These are phyloP conservation scores for Plumapathes pennacea DNA, from an alignment of 92 coral and sea anemone genomes.

Conservation along the genomic window DNA sequence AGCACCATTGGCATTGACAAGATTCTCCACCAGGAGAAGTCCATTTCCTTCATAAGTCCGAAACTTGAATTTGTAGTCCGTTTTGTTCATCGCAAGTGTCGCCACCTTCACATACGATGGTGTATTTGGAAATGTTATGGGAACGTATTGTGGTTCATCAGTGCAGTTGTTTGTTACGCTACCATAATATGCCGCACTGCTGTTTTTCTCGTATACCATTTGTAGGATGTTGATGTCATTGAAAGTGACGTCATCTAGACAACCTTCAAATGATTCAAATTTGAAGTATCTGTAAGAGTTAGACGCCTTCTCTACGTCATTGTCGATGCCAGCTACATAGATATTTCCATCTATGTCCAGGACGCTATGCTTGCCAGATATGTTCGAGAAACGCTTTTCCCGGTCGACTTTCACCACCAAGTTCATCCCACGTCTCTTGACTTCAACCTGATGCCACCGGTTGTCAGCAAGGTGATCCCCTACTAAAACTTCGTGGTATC, in stretches of 20 bases:
- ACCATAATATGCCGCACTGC: conserved; percentile 30
- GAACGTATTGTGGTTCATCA: conserved; percentile 14
- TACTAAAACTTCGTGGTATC: conserved; percentile 58
- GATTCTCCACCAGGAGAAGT: conserved; percentile 54
- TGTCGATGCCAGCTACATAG: conserved; percentile 63
- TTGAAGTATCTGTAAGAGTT: conserved; percentile 11
- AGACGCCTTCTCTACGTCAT: conserved; percentile 27
- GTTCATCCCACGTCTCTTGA: conserved; percentile 25
- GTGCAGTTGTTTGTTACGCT: conserved; percentile 23
- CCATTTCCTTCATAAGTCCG: conserved; percentile 81
- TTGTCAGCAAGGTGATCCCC: conserved; percentile 80
- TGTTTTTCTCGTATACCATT: conserved; percentile 22
- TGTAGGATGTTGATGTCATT: conserved; percentile 42
- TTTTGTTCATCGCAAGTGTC: conserved; percentile 15
- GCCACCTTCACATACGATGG: conserved; percentile 56
- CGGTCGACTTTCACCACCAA: conserved; percentile 41
- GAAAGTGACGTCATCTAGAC: conserved; percentile 52
- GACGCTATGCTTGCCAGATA: no score
- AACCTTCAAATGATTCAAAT: conserved; percentile 70
- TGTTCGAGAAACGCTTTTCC: conserved; percentile 2
- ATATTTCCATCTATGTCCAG: conserved; percentile 48
- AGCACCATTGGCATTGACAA: conserved; percentile 34
- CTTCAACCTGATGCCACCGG: conserved; percentile 82
- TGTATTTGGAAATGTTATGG: conserved; percentile 64
- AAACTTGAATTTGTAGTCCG: conserved; percentile 66